Conservation (phyloP, 2,888 invertebrate species). For the Sicus ferrugineus region DNA sequence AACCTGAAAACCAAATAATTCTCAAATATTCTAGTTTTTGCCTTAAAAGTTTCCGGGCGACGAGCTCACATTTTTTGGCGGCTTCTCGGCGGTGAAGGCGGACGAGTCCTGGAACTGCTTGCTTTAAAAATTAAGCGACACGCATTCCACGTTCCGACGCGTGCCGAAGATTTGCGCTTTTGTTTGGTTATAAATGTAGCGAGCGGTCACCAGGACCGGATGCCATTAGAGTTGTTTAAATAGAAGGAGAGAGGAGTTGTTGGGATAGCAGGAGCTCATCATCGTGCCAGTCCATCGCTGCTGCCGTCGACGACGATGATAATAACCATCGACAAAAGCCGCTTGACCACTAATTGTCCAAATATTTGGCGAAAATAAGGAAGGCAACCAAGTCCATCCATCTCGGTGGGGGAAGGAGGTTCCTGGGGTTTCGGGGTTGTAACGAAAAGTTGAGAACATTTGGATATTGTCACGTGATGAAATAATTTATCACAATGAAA, state of each 20-base stretch:
- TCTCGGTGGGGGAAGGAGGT: not conserved
- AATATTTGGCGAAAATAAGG: constrained; percentile 48
- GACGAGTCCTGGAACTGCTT: constrained; percentile 36
- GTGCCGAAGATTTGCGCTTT: constrained; percentile 38
- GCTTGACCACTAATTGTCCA: constrained; percentile 58
- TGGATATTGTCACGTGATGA: constrained; percentile 36
- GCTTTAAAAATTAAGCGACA: constrained; percentile 38
- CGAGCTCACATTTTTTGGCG: not conserved
- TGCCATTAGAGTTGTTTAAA: constrained; percentile 25
- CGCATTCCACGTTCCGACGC: constrained; percentile 32
- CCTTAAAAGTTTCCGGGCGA: constrained; percentile 10
- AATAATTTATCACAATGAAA: constrained; percentile 32
- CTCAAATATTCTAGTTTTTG: constrained; percentile 4
- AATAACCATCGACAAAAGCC: constrained; percentile 22
- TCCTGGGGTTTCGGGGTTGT: constrained; percentile 11
- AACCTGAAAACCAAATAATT: constrained; percentile 25
- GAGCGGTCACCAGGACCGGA: constrained; percentile 16
- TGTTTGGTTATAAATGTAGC: constrained; percentile 4
- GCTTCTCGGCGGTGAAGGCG: not conserved
- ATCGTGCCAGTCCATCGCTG: not conserved
- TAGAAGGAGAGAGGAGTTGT: not conserved
- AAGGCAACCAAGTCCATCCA: no score
- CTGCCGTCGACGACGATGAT: not conserved
- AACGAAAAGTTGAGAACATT: not conserved
- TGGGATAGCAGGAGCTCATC: not conserved